Base-by-base conservation (phyloP, 2,888 invertebrate species). In the Iphiclides podalirius region DNA sequence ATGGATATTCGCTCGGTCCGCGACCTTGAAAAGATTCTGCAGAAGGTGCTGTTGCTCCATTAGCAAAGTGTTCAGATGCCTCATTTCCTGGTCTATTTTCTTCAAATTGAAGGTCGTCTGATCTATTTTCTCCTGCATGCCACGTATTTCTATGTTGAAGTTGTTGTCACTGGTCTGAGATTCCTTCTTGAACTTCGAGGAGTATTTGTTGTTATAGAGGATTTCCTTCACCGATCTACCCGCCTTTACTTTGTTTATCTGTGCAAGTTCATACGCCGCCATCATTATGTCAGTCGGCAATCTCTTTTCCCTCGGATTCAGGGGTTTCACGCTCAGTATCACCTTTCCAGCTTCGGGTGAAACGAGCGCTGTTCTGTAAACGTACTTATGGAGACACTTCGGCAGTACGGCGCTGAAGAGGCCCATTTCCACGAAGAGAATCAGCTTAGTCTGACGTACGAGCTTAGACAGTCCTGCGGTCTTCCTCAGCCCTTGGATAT, bases 401-500 rank as follows among this genome's bases (percentile, higher is more conserved):
- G 95, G 95, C 13, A 95, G 75, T 76, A 93, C 92, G 0, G 94
- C 94, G 63, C 94, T 93, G 58, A 95, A 95, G 60, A 96, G 79
- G 0, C 95, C 95, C 63, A 94, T 90, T 75, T 96, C 95, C 52
- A 95, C 94, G 65, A 95, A 95, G 14, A 94, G 92, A 52, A 96
- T 95, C 6, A 96, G 77, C 70, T 96, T 95, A 0, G 95, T 96
- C 75, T 96, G 95, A 16, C 95, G 89, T 1, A 96, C 95, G 11
- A 96, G 85, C 67, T 95, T 95, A 0, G 95, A 95, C 0, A 96
- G 79, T 0, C 95, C 95, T 0, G 96, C 96, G 0, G 95, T 95
- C 83, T 95, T 95, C 53, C 95, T 92, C 0, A 96, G 79, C 0
- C 95, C 95, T 73, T 95, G 95, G 54, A 96, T 96, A 70, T 96